Percentiles rank a stretch among this genome's conserved stretches.
These are phyloP conservation scores for Agrochola macilenta DNA, from an alignment of 2,888 invertebrate genomes.

Conservation along the genomic window DNA sequence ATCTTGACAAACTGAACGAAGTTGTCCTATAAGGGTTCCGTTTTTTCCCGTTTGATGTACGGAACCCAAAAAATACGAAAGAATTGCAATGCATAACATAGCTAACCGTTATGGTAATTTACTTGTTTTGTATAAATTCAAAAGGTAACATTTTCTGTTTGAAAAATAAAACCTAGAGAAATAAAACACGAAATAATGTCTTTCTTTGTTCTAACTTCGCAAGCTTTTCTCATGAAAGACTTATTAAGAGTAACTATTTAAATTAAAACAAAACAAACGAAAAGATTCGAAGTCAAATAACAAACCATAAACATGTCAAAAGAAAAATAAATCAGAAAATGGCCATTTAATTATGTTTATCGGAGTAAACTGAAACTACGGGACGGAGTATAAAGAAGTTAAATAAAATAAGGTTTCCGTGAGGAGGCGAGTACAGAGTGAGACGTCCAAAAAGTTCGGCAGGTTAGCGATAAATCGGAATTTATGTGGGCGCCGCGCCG, in stretches of 20 bases:
- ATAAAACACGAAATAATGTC: neutral
- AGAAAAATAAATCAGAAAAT: conserved; percentile 58
- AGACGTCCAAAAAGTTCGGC: conserved; percentile 87
- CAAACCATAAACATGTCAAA: conserved; percentile 37
- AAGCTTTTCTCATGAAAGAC: conserved; percentile 5
- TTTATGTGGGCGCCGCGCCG: conserved; percentile 83
- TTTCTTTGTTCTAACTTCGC: conserved; percentile 12
- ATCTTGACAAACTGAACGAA: too few relatives aligned
- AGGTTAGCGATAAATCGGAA: conserved; percentile 87
- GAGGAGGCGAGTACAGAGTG: conserved; percentile 78
- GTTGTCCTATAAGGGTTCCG: too few relatives aligned
- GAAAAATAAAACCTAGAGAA: neutral
- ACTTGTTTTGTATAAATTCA: neutral
- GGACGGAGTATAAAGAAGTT: conserved; percentile 82
- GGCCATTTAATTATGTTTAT: conserved; percentile 78
- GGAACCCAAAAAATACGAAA: neutral
- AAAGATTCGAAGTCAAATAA: conserved; percentile 27
- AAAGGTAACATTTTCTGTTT: conserved; percentile 6
- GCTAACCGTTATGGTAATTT: neutral
- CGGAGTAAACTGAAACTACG: conserved; percentile 74
- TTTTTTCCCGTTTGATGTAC: too few relatives aligned
- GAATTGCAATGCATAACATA: neutral
- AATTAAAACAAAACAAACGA: neutral
- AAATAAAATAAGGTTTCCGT: conserved; percentile 86
- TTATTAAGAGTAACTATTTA: conserved; percentile 8